These are phyloP conservation scores for Diachasmimorpha longicaudata DNA, from an alignment of 1,140 invertebrate species.

Conservation along the genomic window DNA sequence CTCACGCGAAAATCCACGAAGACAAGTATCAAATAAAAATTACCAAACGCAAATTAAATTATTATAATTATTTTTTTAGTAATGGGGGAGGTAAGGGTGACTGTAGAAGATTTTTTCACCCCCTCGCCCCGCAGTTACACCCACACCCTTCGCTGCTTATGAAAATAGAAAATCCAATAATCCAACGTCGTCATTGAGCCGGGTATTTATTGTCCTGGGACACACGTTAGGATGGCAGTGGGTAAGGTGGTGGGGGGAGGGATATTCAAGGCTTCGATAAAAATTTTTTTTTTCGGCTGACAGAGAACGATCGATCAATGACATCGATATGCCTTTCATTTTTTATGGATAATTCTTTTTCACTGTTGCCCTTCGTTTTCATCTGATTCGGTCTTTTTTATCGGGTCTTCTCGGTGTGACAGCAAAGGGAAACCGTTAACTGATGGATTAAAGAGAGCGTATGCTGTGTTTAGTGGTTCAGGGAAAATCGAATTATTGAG, in stretches of 20 bases:
- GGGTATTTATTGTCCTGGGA: slow-evolving; percentile 17
- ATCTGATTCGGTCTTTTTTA: background rate
- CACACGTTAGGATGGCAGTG: background rate
- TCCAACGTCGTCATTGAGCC: slow-evolving; percentile 13
- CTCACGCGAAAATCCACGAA: background rate
- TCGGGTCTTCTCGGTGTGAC: background rate
- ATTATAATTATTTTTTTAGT: no score
- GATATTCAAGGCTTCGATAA: slow-evolving; percentile 15
- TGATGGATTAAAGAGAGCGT: background rate
- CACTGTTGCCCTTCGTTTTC: background rate
- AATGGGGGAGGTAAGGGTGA: no score
- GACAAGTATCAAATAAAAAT: no score
- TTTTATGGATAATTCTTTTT: background rate
- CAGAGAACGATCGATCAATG: slow-evolving; percentile 26
- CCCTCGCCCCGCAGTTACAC: background rate
- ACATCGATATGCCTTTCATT: background rate
- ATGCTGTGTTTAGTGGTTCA: background rate
- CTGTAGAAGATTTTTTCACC: no score
- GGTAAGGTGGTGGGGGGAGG: no score
- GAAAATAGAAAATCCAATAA: slow-evolving; percentile 29
- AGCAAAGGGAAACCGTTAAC: background rate
- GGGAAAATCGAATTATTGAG: background rate
- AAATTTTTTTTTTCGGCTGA: slow-evolving; percentile 16
- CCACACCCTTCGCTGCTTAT: slow-evolving; percentile 14
- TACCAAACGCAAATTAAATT: no score